These are phyloP conservation scores for Bombyx mandarina DNA, from an alignment of 1,140 invertebrate species.

Conservation along the genomic window DNA sequence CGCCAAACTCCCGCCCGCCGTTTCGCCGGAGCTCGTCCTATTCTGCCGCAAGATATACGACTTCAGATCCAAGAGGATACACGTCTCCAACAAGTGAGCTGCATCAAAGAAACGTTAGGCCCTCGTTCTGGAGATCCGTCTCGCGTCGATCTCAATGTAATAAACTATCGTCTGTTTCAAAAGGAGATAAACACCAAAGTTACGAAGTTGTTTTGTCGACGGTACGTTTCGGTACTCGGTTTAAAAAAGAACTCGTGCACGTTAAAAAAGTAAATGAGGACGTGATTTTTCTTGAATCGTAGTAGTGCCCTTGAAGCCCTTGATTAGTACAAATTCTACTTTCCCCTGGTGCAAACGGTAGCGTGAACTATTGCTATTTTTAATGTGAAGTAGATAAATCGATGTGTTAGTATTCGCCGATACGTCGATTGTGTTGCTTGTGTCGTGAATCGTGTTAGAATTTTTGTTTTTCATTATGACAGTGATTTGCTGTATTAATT, in stretches of 20 bases:
- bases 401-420: constrained; percentile 39
- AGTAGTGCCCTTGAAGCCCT: constrained; percentile 36
- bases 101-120: not conserved
- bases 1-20: constrained; percentile 80
- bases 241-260: too few relatives aligned
- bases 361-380: constrained; percentile 37
- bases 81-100: constrained; percentile 56
- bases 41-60: constrained; percentile 96
- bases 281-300: constrained; percentile 19
- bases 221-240: constrained; percentile 5
- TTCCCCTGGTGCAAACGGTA: constrained; percentile 36
- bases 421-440: constrained; percentile 48
- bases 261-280: constrained; percentile 2
- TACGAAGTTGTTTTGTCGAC: constrained; percentile 20
- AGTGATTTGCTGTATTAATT: constrained; percentile 45
- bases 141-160: not conserved
- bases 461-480: constrained; percentile 30
- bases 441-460: constrained; percentile 46
- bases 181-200: constrained; percentile 40
- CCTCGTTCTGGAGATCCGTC: not conserved
- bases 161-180: not conserved
- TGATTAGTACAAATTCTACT: constrained; percentile 54
- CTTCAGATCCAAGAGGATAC: constrained; percentile 86
- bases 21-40: constrained; percentile 89
- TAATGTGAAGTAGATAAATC: constrained; percentile 19